Evolutionary conservation across 2,888 invertebrate species (phyloP), one percentile per base, ranked within the genome.

Genomic region (Synanthedon tipuliformis): DNA sequence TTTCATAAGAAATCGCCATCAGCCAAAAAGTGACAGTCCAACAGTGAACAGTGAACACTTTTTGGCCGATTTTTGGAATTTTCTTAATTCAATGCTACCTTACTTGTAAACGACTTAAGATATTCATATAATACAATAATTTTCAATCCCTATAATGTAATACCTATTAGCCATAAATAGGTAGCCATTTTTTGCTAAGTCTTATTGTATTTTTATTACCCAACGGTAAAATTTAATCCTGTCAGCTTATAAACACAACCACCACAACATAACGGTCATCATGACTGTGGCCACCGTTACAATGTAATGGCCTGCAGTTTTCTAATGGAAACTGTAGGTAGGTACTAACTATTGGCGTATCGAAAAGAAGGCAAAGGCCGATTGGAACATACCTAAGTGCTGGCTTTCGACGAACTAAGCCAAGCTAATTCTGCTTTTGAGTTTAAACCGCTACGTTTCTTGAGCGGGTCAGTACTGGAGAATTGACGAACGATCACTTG

Each of bases 291-390:
- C 52, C 52, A 55, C 55, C 56, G 57, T 59, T 57, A 56, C 56
- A 18, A 52, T 51, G 52, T 55, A 53, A 58, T 57, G 51, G 56
- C 55, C 55, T 58, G 58, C 58, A 60, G 60, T 61, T 62, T 58
- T 59, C 59, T 57, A 55, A 55, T 56, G 51, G 53, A 56, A 54
- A 52, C 54, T 51, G 49, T 52, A 51, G 58, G 23, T 23, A n/a
- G n/a, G n/a, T n/a, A n/a, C n/a, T n/a, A n/a, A 23, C 59, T 58
- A 59, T 54, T 53, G 57, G 51, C 56, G 52, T 53, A 40, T 40
- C 13, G 49, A 49, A 49, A 18, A 49, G 23, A 49, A 49, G 16
- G 49, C 7, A 49, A 23, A 23, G 16, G 49, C 49, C 23, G 45
- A 45, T 45, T 45, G 13, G 13, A 23, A 7, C 49, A 23, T 13